Evolutionary conservation across 2,113 vertebrate genomes (phyloP), one percentile per base, ranked within the genome.

Genomic region (Vicugna pacos): DNA sequence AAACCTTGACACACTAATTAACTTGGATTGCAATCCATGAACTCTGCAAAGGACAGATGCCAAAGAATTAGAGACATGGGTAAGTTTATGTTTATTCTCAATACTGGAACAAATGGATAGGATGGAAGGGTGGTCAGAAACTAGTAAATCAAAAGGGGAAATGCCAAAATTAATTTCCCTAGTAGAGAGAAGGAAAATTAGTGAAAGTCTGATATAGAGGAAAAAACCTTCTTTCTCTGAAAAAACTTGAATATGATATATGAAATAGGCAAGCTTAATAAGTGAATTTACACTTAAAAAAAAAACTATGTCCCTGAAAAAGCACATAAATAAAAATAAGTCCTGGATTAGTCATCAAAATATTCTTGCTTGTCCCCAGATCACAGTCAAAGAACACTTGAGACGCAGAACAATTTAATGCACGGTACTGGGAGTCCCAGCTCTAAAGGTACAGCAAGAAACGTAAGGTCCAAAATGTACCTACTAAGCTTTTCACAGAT

Each of bases 1-100:
- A 87, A 95, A 89, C 20, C 14, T 7, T 70, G 58, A 88, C 35
- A 42, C 75, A 32, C 56, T 88, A 91, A 94, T 92, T 94, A 52
- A 79, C 22, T 20, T 84, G 65, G 82, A 50, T 15, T 79, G 54
- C 60, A 93, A 80, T 24, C 20, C 28, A 48, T 28, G 64, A 62
- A 11, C 35, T 70, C 50, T 32, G 6, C 70, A 56, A 87, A 96
- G 77, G 35, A 52, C 46, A 89, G 48, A 62, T 79, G 56, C 28
- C 85, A 94, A 56, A 14, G 64, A 84, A 75, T 9, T 75, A 30
- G 58, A 88, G 32, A 73, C 89, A 58, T 13, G 42, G 89, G 14
- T 38, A 92, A 89, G 14, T 83, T 79, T 32, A 9, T 24, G n/a
- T 32, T 89, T 92, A 93, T 85, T 72, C 35, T 69, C 67, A 76